A percentile compares a stretch with the other conserved stretches of the same genome.
Evolutionary conservation across 2,113 vertebrate genomes (phyloP).

Genomic region (Rhinogobius similis): DNA sequence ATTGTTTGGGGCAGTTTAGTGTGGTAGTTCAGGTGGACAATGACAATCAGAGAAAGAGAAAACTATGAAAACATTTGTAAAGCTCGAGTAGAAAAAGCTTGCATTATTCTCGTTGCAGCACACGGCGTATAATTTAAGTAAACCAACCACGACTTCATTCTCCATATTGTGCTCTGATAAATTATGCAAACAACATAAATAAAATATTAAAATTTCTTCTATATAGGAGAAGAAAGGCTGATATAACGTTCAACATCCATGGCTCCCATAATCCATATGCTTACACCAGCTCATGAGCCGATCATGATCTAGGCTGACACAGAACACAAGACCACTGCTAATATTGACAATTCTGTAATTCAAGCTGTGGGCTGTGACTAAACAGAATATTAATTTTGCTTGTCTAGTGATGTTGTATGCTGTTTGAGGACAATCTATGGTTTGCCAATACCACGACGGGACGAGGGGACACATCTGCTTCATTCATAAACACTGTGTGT

Average conservation of each 20-base stretch:
- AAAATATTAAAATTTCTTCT: neutral
- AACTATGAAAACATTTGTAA: neutral
- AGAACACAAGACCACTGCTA: neutral
- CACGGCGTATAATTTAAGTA: neutral
- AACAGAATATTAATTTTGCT: neutral
- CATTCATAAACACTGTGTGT: neutral
- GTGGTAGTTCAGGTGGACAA: neutral
- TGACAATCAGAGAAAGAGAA: neutral
- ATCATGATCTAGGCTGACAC: neutral
- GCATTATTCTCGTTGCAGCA: neutral
- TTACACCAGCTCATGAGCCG: neutral
- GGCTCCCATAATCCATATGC: neutral
- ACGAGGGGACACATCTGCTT: conserved; percentile 2
- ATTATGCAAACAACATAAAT: conserved; percentile 11
- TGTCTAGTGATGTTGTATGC: neutral
- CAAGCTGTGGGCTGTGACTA: neutral
- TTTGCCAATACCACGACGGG: neutral
- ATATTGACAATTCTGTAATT: neutral
- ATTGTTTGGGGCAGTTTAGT: no score
- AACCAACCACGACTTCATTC: neutral
- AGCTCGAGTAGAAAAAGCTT: neutral
- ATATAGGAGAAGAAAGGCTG: neutral
- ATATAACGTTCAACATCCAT: neutral
- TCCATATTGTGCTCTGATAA: neutral
- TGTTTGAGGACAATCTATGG: neutral